Conservation (phyloP, 2,797 vertebrate species). For the Thunnus albacares region DNA sequence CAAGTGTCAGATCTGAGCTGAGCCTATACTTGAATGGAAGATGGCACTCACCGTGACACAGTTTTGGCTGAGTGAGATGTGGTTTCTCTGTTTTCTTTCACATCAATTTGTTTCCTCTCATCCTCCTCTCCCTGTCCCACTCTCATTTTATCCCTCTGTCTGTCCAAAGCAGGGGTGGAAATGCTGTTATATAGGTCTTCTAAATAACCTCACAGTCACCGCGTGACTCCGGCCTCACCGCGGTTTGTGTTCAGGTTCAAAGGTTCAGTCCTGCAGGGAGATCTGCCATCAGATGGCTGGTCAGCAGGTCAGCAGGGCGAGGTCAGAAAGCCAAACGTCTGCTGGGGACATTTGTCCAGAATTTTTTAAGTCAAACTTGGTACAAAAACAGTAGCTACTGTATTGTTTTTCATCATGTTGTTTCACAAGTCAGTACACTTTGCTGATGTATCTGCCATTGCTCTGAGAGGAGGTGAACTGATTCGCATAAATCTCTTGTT, state of each 20-base stretch:
- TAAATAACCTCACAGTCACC: not conserved
- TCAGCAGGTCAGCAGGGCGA: conserved; percentile 44
- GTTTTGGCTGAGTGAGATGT: not conserved
- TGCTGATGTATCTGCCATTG: not conserved
- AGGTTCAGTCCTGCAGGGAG: conserved; percentile 36
- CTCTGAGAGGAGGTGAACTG: not conserved
- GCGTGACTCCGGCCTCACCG: not conserved
- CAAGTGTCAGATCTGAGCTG: not conserved
- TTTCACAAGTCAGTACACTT: conserved; percentile 4
- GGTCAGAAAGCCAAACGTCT: conserved; percentile 57
- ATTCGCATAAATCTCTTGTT: conserved; percentile 4
- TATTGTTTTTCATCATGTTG: conserved; percentile 16
- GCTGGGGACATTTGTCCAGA: conserved; percentile 35
- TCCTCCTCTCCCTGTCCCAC: not conserved
- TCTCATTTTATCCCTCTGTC: not conserved
- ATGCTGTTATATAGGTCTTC: not conserved
- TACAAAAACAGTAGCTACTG: conserved; percentile 13
- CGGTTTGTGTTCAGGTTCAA: conserved; percentile 16
- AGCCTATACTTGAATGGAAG: not conserved
- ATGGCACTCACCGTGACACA: conserved; percentile 14
- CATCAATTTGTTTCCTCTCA: not conserved
- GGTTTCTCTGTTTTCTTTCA: conserved; percentile 13
- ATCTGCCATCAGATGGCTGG: conserved; percentile 23
- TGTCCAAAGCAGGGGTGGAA: not conserved
- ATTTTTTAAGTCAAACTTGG: not conserved